phyloP scores from a whole-genome alignment of 2,113 vertebrate genomes.

The Salvator merianae region DNA sequence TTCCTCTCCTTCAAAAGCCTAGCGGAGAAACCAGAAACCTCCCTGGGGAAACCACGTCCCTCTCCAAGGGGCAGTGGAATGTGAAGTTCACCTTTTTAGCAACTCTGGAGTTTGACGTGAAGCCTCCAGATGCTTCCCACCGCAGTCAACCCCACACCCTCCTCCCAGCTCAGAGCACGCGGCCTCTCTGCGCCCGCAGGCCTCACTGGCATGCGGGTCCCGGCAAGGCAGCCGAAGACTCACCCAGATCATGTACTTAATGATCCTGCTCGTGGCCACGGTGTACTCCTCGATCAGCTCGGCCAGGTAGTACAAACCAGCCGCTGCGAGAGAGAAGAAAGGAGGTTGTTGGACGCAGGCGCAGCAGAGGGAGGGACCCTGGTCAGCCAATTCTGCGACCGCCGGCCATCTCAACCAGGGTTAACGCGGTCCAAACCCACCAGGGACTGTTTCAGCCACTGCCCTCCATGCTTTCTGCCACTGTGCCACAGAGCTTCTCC shows the following conservation, averaged over 20 bases:
- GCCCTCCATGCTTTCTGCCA: no score
- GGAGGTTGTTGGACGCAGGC: not conserved
- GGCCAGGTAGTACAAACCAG: constrained; percentile 94
- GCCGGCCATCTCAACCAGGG: not conserved
- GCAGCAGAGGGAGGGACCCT: no score
- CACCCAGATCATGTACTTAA: constrained; percentile 98
- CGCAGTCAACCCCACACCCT: not conserved
- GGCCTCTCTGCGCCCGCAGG: no score
- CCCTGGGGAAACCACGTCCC: rapidly evolving
- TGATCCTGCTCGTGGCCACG: constrained; percentile 91
- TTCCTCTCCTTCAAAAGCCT: not conserved
- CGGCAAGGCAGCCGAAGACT: constrained; percentile 58
- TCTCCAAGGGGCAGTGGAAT: no score
- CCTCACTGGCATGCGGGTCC: not conserved
- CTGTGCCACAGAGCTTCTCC: not conserved
- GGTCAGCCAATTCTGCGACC: no score
- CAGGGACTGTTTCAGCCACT: not conserved
- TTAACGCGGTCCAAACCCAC: not conserved
- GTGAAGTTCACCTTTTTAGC: no score
- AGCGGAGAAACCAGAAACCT: no score
- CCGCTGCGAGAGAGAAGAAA: constrained; percentile 74
- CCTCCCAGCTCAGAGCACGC: no score
- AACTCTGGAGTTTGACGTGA: no score
- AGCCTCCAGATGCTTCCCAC: no score
- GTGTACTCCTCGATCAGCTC: constrained; percentile 97